Base-by-base conservation (phyloP, 2,888 invertebrate genomes). In the Onchidella celtica region DNA sequence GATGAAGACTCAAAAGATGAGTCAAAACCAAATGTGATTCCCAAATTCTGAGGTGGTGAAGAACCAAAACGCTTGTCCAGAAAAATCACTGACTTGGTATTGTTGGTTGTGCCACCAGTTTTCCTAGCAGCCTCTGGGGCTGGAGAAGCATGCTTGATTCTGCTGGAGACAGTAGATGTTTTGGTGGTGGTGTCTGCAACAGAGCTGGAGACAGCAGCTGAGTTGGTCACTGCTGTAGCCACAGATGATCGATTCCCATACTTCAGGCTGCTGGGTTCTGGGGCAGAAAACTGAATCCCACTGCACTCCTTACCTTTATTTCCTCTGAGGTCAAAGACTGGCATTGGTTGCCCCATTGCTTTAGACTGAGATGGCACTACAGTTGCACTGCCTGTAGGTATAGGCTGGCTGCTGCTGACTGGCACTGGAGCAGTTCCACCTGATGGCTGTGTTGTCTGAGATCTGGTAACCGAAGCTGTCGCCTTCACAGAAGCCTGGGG, bases 1-100 rank as follows among this genome's bases (percentile, higher is more conserved):
- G 57, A 38, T n/a, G 14, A 2, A 70, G 81, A 81, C 66, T 85
- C 83, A 73, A 83, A 79, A 69, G 83, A 83, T 29, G 81, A 80
- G 69, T 89, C 89, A 86, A 90, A 91, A 66, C 89, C 90, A 83
- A 91, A 91, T 17, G 90, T 89, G 76, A 90, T 90, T 59, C 85
- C 91, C 76, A 90, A 82, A 79, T 88, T 87, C 76, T 85, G 75
- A 14, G 57, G 72, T 74, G 88, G 85, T 21, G 85, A 80, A 65
- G 87, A 87, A 77, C 82, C 84, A 59, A 89, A 85, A 68, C 87
- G 85, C 81, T 89, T 89, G 84, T 90, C 90, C 81, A 90, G 85
- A 85, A 91, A 90, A 66, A 91, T 87, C 79, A 90, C 90, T 86
- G 89, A 90, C 76, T 86, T 87, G 1, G 73, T 73, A 2, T 47